phyloP scores from a whole-genome alignment of 2,888 invertebrate genomes.

The Melitaea athalia region DNA sequence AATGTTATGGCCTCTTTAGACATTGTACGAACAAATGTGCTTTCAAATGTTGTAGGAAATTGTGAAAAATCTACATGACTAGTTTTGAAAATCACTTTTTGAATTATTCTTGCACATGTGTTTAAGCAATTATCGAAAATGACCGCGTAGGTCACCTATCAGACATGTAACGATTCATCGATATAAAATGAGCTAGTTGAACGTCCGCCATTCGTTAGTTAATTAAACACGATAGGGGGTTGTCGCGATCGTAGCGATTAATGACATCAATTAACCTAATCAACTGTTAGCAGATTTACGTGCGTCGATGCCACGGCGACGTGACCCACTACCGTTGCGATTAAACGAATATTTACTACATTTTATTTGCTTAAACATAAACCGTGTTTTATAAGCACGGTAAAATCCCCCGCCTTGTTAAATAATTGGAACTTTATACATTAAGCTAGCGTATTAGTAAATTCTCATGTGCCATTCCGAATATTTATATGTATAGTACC shows the following conservation, averaged over 20 bases:
- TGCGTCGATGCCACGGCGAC: conserved; percentile 47
- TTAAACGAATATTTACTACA: conserved; percentile 51
- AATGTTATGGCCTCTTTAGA: too few species aligned
- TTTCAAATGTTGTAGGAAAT: too few species aligned
- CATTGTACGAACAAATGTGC: too few species aligned
- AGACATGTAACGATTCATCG: conserved; percentile 23
- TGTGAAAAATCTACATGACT: too few species aligned
- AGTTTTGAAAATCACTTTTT: not conserved
- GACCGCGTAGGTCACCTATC: conserved; percentile 17
- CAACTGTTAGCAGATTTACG: conserved; percentile 73
- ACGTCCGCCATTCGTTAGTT: conserved; percentile 74
- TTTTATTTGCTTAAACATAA: conserved; percentile 24
- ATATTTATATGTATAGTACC: not conserved
- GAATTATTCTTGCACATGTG: not conserved
- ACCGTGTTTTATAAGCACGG: not conserved
- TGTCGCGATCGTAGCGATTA: conserved; percentile 70
- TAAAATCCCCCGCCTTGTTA: not conserved
- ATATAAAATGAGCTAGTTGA: conserved; percentile 70
- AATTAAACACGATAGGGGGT: conserved; percentile 78
- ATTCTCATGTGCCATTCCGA: not conserved
- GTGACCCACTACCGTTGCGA: conserved; percentile 47
- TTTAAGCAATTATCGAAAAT: not conserved
- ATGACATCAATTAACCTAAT: conserved; percentile 77
- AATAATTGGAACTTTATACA: not conserved
- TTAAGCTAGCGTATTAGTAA: not conserved